Conservation (phyloP, 2,888 invertebrate genomes). For the Disparrhopalites patrizii region DNA sequence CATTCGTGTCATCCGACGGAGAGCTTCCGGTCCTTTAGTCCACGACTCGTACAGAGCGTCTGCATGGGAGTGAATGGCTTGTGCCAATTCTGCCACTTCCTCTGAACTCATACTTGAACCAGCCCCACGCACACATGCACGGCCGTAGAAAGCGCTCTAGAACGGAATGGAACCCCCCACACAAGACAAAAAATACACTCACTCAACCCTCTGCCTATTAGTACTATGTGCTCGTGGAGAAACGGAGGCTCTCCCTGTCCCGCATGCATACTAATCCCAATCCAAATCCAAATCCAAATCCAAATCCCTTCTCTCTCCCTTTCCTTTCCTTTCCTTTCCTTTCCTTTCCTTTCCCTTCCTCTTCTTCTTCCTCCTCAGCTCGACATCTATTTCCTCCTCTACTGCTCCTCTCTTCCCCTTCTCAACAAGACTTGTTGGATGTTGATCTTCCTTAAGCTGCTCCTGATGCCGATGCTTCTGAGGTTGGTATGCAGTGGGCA, state of each 20-base stretch:
- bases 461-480: no score
- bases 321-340: no score
- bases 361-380: background rate
- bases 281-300: no score
- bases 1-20: constrained; percentile 23
- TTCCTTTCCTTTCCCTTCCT: background rate
- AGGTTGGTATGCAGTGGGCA: no score
- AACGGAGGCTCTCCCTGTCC: no score
- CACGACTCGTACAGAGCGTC: constrained; percentile 48
- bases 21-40: constrained; percentile 39
- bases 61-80: constrained; percentile 48
- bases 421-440: no score
- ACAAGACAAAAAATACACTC: background rate
- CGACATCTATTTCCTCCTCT: background rate
- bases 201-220: no score
- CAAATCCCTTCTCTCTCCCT: no score
- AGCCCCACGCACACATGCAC: constrained; percentile 10
- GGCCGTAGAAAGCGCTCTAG: background rate
- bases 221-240: no score
- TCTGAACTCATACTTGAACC: constrained; percentile 46
- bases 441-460: no score
- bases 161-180: background rate
- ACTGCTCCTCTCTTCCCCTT: constrained; percentile 8
- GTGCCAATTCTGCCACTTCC: constrained; percentile 48
- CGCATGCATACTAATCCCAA: no score